Evolutionary conservation across 1,140 invertebrate genomes (phyloP), one percentile per base, ranked within the genome.

Genomic region (Matsumurasca onukii): DNA sequence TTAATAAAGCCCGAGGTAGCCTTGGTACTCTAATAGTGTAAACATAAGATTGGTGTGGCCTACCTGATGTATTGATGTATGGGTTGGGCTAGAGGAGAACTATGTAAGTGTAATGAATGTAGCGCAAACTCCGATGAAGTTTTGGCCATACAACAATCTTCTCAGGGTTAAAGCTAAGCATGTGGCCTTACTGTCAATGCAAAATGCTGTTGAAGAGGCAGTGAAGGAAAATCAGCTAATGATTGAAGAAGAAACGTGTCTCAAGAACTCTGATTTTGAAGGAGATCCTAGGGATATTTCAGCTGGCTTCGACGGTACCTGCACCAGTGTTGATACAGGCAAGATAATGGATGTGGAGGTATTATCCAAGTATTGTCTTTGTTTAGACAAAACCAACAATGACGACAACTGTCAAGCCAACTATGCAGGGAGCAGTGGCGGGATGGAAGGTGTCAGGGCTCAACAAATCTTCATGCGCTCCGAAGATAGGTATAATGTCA

Each of bases 401-500:
- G 25, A 30, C 15, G 31, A 67, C 45, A 55, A 34, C 68, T 74
- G 74, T 61, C n/a, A 67, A 22, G 68, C 31, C 31, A 75, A 74
- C 65, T 70, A 72, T 64, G n/a, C 22, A 24, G 72, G 71, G 34
- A 68, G 55, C 27, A 72, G 69, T 65, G 73, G 69, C 31, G 69
- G 69, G 64, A 75, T 74, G 72, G 73, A 75, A 52, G 70, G 67
- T 22, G 63, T 51, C 20, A 67, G 69, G 45, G 68, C 68, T 39
- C 25, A 57, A 59, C 49, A 72, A 67, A 74, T 74, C 24, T 71
- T 71, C 69, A 29, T 52, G 39, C 52, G 72, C 30, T 75, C 71
- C 22, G 34, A 65, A 20, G 39, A 52, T 49, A 67, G 57, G 24
- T 39, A 71, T 49, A 57, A 62, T 55, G 65, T 71, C 29, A 70